Base-by-base conservation (phyloP, 2,113 vertebrate genomes). In the Beaufortia kweichowensis region DNA sequence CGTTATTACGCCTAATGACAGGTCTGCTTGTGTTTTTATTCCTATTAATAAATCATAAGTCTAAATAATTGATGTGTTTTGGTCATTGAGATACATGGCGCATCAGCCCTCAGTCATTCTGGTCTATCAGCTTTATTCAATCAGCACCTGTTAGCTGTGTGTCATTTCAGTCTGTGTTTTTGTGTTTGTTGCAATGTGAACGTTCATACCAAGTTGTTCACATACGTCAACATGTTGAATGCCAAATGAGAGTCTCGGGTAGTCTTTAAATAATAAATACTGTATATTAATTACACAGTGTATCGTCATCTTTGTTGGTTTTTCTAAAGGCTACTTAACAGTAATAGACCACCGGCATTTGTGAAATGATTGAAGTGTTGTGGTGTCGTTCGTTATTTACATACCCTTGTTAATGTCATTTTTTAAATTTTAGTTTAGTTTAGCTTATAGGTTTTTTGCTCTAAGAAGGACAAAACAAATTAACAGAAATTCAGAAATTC, bases 31-130 rank as follows among this genome's bases (percentile, higher is more conserved):
- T 85, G 83, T 86, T 90, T 87, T 86, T 82, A 84, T 79, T 81
- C 68, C 74, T 72, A 85, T 85, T 82, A 88, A 88, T 87, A 82
- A 84, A 81, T 87, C 43, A 81, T 39, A 23, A 50, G 70, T 84
- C 82, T 90, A 79, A 90, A 89, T 91, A 87, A 91, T 91, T 76
- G 70, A 91, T 87, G 76, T 55, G 50, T 84, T 80, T 83, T 80
- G 53, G 85, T 82, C 77, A 79, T 75, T 63, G 81, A 88, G 79
- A 84, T 76, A 48, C 0, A 33, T 70, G 81, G 73, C 79, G 70
- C 72, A 69, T 79, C 79, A 29, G 19, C 79, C 84, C 82, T 56
- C 43, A 19, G 77, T 81, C 68, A 84, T 74, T 46, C 66, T 88
- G 87, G 85, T 82, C n/a, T n/a, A n/a, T n/a, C n/a, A 82, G 81